Evolutionary conservation across 2,113 vertebrate genomes (phyloP).

Genomic region (Gopherus flavomarginatus): DNA sequence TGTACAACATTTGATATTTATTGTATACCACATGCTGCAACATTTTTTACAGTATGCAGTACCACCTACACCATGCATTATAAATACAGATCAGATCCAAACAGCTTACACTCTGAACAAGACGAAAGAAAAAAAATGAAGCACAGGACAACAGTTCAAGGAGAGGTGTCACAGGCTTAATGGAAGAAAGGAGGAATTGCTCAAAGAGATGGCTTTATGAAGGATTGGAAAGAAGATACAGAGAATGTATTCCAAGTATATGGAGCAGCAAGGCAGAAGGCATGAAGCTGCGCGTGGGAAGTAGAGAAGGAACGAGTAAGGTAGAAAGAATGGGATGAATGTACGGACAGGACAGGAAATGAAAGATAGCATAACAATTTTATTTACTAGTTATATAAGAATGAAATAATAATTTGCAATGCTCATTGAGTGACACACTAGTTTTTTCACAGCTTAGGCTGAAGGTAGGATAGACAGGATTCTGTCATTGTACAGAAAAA

Average conservation of each 20-base stretch:
- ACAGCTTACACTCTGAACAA: neutral
- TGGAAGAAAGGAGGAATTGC: neutral
- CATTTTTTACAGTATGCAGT: neutral
- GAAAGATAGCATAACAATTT: neutral
- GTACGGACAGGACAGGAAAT: neutral
- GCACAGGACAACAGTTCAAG: neutral
- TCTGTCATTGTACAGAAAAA: neutral
- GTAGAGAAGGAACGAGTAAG: neutral
- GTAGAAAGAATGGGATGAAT: neutral
- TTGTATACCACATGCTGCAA: neutral
- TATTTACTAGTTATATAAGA: slow-evolving; percentile 1
- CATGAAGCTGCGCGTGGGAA: neutral
- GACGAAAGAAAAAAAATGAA: neutral
- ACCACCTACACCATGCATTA: neutral
- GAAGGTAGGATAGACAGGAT: slow-evolving; percentile 12
- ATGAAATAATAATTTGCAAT: neutral
- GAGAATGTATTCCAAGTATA: neutral
- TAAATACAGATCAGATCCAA: neutral
- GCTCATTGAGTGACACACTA: neutral
- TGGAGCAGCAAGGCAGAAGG: neutral
- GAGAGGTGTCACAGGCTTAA: neutral
- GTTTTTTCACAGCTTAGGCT: slow-evolving; percentile 20
- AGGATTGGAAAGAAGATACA: neutral
- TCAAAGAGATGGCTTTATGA: neutral
- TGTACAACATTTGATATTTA: rapidly evolving